Evolutionary conservation across 2,888 invertebrate species (phyloP), one percentile per base, ranked within the genome.

Genomic region (Xanthostigma xanthostigma): DNA sequence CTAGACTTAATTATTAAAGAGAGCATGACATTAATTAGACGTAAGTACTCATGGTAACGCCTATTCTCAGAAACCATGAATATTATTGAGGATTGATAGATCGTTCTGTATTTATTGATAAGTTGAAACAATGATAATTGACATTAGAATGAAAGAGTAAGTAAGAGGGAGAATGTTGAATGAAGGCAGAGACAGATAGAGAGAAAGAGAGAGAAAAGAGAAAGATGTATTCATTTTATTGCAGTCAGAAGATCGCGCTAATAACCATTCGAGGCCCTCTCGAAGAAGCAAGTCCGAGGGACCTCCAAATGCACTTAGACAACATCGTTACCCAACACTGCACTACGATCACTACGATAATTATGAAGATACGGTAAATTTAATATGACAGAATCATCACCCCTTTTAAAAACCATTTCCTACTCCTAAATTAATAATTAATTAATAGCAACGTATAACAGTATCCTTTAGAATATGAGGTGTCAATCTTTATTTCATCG

Each of bases 201-300:
- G 36, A 48, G 11, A n/a, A 38, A 13, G 17, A 27, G 14, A 37
- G 34, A 38, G 12, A 36, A 49, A 36, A 34, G 49, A 55, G 59
- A 59, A 61, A 62, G 74, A 75, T 62, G 63, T 64, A 63, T 65
- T 64, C 62, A 63, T 63, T 64, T 64, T 63, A 61, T 69, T 69
- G 45, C 72, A 84, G 84, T 83, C 83, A 59, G 80, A 78, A 65
- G 82, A 82, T 64, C 75, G 83, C 58, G 78, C 71, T 57, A 66
- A 65, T 60, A 60, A 62, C 53, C 61, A 69, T 55, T 73, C 64
- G 64, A 72, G 79, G 59, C 78, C 80, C 58, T 81, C 81, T 55
- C 71, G 83, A 53, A 79, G 84, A 64, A 84, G 84, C 76, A 84
- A 83, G 73, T 84, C 84, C 45, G 84, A 83, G 64, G 84, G 84